Base-by-base conservation (phyloP, 2,797 vertebrate genomes). In the Enteromius afrohamiltoni region DNA sequence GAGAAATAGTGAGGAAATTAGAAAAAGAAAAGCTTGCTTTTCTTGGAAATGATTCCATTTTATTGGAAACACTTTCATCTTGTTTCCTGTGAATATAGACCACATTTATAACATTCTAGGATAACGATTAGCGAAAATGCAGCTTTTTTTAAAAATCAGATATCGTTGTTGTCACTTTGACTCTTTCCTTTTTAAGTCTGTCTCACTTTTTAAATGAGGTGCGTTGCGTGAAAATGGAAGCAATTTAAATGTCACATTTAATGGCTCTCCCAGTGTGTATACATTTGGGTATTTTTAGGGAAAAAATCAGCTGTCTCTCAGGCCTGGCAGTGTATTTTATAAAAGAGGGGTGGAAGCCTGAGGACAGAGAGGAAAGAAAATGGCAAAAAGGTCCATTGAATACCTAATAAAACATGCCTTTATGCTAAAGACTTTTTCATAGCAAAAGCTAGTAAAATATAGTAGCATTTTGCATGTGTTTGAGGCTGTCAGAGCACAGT, bases 261-360 rank as follows among this genome's bases (percentile, higher is more conserved):
- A 88, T 86, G 74, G 77, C 69, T 85, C 65, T 51, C 79, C 74
- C 49, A 55, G 77, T 73, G 67, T 88, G 86, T 85, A 69, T 80
- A 70, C 51, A 82, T 85, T 73, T 83, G 83, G 23, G 53, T 90
- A 88, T 93, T 91, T 92, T 91, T 88, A 91, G 81, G 76, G 31
- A 69, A 64, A 67, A 85, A 82, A 69, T 82, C 60, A 37, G 85
- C 67, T 82, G 74, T 90, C 88, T 92, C 74, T 47, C 83, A 77
- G 76, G 58, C 69, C 79, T 85, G 65, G 78, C 37, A 80, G 4
- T 75, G 47, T 85, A 78, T 83, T 82, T 69, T 62, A 16, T 60
- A 29, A 68, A 70, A 78, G 42, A 37, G 34, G 45, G 58, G 34
- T 31, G 10, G 23, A n/a, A 45, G 45, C 37, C 23, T 70, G 83